These are phyloP conservation scores for Gonocerus acuteangulatus DNA, from an alignment of 2,888 invertebrate species.

Conservation along the genomic window DNA sequence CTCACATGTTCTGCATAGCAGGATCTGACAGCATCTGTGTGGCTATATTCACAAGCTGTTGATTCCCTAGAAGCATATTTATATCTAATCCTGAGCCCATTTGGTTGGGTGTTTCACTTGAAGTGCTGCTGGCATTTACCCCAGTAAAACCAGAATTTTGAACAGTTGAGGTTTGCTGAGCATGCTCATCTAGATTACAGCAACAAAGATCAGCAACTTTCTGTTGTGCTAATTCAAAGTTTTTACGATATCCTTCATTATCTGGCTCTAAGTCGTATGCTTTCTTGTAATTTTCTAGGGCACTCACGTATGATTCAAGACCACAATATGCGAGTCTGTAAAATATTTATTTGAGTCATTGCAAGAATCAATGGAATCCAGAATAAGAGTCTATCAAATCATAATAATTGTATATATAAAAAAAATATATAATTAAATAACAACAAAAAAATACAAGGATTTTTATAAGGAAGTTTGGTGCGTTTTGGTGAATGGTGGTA, in stretches of 20 bases:
- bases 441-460: no score
- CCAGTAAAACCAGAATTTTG: not conserved
- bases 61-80: conserved; percentile 23
- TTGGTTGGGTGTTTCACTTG: conserved; percentile 9
- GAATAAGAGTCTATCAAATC: no score
- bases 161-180: not conserved
- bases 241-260: conserved; percentile 31
- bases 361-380: no score
- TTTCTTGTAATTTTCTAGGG: conserved; percentile 29
- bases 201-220: conserved; percentile 23
- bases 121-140: not conserved
- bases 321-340: conserved; percentile 31
- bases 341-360: no score
- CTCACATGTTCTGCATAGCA: conserved; percentile 30
- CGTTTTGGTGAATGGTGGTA: no score
- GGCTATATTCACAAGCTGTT: conserved; percentile 27
- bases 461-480: no score
- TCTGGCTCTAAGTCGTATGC: conserved; percentile 29
- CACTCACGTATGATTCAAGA: conserved; percentile 28
- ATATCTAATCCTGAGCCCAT: conserved; percentile 14
- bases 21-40: conserved; percentile 31
- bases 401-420: not conserved
- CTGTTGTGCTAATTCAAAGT: conserved; percentile 29
- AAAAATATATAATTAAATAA: not conserved
- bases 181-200: not conserved